These are phyloP conservation scores for Salminus brasiliensis DNA, from an alignment of 2,113 vertebrate genomes.

Conservation along the genomic window DNA sequence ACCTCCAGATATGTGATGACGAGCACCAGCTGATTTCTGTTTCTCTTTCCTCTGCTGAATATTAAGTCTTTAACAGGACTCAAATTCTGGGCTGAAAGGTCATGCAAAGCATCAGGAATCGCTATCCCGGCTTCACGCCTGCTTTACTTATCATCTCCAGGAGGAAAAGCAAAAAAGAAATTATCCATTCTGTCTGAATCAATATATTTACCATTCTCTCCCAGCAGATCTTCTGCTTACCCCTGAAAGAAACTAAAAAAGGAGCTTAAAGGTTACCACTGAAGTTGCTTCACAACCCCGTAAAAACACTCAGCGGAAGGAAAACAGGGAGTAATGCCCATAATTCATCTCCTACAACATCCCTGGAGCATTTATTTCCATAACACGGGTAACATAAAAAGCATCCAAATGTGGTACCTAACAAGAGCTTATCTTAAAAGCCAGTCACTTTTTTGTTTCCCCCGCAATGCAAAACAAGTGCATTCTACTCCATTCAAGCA, in stretches of 20 bases:
- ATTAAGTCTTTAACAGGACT: constrained; percentile 18
- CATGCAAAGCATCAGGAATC: not conserved
- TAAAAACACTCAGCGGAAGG: not conserved
- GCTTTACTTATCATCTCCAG: constrained; percentile 25
- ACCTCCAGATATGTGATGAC: constrained; percentile 19
- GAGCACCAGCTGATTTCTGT: not conserved
- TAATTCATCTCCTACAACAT: constrained; percentile 42
- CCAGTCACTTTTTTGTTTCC: constrained; percentile 2
- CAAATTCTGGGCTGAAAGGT: constrained; percentile 26
- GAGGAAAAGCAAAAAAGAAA: constrained; percentile 21
- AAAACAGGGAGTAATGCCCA: constrained; percentile 17
- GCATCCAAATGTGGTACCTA: constrained; percentile 17
- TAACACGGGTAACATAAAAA: constrained; percentile 28
- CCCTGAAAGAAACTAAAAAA: constrained; percentile 14
- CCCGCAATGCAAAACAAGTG: constrained; percentile 1
- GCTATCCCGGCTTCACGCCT: too few relatives aligned
- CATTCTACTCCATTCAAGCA: constrained; percentile 12
- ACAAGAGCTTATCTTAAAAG: constrained; percentile 43
- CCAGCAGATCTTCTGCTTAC: constrained; percentile 39
- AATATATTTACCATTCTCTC: constrained; percentile 41
- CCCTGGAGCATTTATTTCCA: constrained; percentile 33
- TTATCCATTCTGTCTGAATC: constrained; percentile 42
- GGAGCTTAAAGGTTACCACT: constrained; percentile 44
- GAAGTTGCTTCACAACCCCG: constrained; percentile 13
- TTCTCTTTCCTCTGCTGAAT: constrained; percentile 11